Evolutionary conservation across 2,888 invertebrate species (phyloP).

Genomic region (Drosophila parthenogenetica): DNA sequence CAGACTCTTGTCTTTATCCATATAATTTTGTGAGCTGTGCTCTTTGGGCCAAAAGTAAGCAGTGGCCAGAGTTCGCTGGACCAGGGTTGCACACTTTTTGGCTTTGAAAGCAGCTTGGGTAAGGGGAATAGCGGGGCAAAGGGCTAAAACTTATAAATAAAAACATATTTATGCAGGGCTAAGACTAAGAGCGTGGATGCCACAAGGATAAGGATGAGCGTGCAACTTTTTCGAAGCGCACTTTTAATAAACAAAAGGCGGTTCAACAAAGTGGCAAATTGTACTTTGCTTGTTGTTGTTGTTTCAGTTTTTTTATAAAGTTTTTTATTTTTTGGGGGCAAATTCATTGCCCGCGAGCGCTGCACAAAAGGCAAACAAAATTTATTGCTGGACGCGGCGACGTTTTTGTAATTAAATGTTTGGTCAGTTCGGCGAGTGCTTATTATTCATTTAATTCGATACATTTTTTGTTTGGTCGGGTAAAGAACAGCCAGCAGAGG

Average conservation of each 20-base stretch:
- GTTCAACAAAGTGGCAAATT: constrained; percentile 58
- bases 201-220: constrained; percentile 73
- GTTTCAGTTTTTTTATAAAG: constrained; percentile 29
- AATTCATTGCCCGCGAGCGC: constrained; percentile 42
- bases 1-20: neutral
- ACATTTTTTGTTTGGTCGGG: neutral
- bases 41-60: constrained; percentile 41
- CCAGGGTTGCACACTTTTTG: constrained; percentile 66
- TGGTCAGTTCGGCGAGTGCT: constrained; percentile 43
- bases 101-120: constrained; percentile 72
- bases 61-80: constrained; percentile 27
- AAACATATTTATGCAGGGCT: constrained; percentile 74
- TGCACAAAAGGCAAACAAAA: constrained; percentile 59
- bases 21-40: constrained; percentile 27
- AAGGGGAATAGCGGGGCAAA: neutral
- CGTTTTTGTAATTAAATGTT: constrained; percentile 78
- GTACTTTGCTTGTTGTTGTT: constrained; percentile 46
- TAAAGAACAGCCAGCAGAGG: constrained; percentile 13
- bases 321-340: constrained; percentile 19
- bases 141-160: constrained; percentile 68
- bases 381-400: constrained; percentile 73
- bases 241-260: constrained; percentile 60
- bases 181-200: constrained; percentile 46
- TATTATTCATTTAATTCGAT: constrained; percentile 72
- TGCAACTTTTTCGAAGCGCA: constrained; percentile 59